Conservation (phyloP, 92 coral and sea anemone genomes). For the Actinernus sp. region DNA sequence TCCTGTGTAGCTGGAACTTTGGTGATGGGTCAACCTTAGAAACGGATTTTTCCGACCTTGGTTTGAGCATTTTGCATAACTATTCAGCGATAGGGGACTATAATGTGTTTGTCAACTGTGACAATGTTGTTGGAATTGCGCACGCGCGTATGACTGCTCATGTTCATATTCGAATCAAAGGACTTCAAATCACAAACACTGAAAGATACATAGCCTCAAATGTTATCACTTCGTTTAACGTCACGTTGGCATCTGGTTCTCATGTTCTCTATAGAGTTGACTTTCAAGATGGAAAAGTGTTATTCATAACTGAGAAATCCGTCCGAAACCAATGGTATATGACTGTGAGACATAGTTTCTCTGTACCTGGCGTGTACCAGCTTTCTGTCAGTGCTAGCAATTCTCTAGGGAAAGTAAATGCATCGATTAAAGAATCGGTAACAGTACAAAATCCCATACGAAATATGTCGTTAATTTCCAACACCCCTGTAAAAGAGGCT, state of each 20-base stretch:
- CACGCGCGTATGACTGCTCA: background rate
- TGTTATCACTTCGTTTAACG: slow-evolving; percentile 7
- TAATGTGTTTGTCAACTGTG: slow-evolving; percentile 17
- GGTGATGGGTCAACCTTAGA: slow-evolving; percentile 41
- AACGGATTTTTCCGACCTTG: slow-evolving; percentile 47
- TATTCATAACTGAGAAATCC: background rate
- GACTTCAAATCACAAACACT: slow-evolving; percentile 12
- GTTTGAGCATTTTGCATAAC: slow-evolving; percentile 10
- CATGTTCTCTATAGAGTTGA: slow-evolving; percentile 11
- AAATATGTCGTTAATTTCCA: slow-evolving; percentile 13
- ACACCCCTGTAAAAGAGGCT: slow-evolving; percentile 34
- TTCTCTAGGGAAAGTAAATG: slow-evolving; percentile 12
- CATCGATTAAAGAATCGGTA: background rate
- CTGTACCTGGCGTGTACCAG: slow-evolving; percentile 18
- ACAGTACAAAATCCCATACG: slow-evolving; percentile 50
- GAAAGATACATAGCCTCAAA: slow-evolving; percentile 5
- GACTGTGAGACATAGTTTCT: slow-evolving; percentile 14
- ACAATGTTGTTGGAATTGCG: slow-evolving; percentile 9
- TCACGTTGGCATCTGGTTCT: slow-evolving; percentile 36
- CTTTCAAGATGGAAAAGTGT: slow-evolving; percentile 18
- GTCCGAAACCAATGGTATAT: background rate
- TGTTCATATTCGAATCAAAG: slow-evolving; percentile 41
- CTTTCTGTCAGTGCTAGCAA: slow-evolving; percentile 26
- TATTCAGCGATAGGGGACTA: slow-evolving; percentile 32
- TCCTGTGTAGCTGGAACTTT: slow-evolving; percentile 53